Base-by-base conservation (phyloP, 2,113 vertebrate species). In the Cervus canadensis region DNA sequence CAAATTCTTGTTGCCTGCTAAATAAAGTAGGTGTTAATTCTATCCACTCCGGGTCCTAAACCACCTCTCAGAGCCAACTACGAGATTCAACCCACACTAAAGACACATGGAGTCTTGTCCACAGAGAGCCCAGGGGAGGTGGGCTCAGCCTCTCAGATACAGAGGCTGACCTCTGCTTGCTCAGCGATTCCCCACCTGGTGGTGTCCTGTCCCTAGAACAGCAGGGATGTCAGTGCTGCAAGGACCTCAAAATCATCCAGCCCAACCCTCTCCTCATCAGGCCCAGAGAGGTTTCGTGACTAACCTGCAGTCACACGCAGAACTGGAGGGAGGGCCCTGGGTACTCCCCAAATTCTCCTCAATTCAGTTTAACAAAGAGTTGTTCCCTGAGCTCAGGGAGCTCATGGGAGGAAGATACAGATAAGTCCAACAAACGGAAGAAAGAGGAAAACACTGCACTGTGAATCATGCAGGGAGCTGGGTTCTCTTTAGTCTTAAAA, bases 1-100 rank as follows among this genome's bases (percentile, higher is more conserved):
- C 59, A 95, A 96, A 97, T 88, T 96, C 88, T 91, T 96, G 11
- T 87, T 96, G 76, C 76, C 71, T 79, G 85, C 74, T 88, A 25
- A 96, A 97, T 83, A 91, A 86, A 88, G 74, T 62, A 21, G 19
- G 13, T 71, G 33, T 82, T 94, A 45, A 74, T 95, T 94, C 88
- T 93, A 78, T 48, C 83, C 60, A 86, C 45, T 87, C 57, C 0
- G 15, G 52, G 78, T 64, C 87, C 89, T 96, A 60, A 84, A 84
- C 2, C 62, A 84, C 48, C 84, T 84, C 62, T 78, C 76, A 67
- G 76, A 92, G 78, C 23, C 43, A 45, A 36, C n/a, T 16, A 1
- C 33, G 82, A 93, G 48, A 79, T 64, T 91, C 93, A 60, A 2
- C 0, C 0, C 43, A 10, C 25, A 7, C 71, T 81, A 50, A 84